Base-by-base conservation (phyloP, 2,888 invertebrate species). In the Drosophila affinis region DNA sequence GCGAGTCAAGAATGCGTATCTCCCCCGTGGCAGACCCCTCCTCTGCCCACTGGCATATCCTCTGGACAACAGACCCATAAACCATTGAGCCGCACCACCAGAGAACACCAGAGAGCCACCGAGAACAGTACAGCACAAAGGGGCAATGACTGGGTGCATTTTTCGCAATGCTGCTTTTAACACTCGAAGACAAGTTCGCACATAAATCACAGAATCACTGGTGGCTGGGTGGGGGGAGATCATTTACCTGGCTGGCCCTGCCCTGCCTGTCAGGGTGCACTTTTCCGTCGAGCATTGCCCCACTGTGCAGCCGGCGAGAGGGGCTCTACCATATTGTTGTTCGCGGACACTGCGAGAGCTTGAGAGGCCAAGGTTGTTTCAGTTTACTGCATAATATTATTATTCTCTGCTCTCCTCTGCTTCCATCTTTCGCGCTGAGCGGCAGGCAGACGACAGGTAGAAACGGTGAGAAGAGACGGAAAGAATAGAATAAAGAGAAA, bases 101-200 rank as follows among this genome's bases (percentile, higher is more conserved):
- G 24, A 24, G 49, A 68, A 55, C 65, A 71, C 56, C 58, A 78
- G 51, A 53, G 62, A 46, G 6, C 39, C 14, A 2, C 39, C 0
- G 4, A 24, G 24, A 24, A 5, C 24, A 24, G 24, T 24, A 39
- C 39, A 12, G 12, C 39, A 62, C 65, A 67, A 64, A 69, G 77
- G 82, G 76, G 78, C 88, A 87, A 88, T 83, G 83, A 83, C 83
- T 88, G 83, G 83, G 86, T 74, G 68, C 75, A 81, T 81, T 69
- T 84, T 85, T 60, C 44, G 60, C 78, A 78, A 77, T 59, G 65
- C 27, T 61, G 45, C 69, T 53, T 52, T 68, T 57, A 57, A 51
- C 69, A 46, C 67, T 68, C 49, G 62, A 67, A 56, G 67, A 70
- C 77, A 69, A 78, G 76, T 86, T 81, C 74, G 84, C 78, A 76